These are phyloP conservation scores for Lamellibrachia luymesi DNA, from an alignment of 1,140 invertebrate genomes.

Conservation along the genomic window DNA sequence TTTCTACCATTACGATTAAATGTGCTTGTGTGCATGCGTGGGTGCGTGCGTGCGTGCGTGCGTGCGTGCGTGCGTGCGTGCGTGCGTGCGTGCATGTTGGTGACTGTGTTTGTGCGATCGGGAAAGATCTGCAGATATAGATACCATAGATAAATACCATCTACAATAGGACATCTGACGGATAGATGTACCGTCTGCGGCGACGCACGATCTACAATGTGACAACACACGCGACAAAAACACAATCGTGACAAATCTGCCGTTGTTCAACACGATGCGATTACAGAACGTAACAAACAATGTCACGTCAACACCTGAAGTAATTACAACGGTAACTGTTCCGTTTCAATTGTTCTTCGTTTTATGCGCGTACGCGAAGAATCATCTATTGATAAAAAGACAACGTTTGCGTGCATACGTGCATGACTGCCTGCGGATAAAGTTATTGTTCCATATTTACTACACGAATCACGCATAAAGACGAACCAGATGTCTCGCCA, in stretches of 20 bases:
- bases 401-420: neutral
- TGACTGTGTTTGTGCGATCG: neutral
- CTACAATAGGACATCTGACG: neutral
- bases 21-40: too few species aligned
- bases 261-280: neutral
- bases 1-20: too few species aligned
- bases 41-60: too few species aligned
- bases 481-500: neutral
- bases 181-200: neutral
- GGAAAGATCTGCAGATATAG: neutral
- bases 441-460: neutral
- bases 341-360: neutral
- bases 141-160: neutral
- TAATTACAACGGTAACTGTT: neutral
- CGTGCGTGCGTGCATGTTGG: neutral
- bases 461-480: neutral
- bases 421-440: neutral
- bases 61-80: neutral
- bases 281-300: neutral
- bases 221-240: neutral
- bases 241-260: neutral
- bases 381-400: neutral
- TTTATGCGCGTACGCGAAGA: neutral
- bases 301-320: neutral
- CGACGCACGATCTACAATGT: neutral